phyloP scores from a whole-genome alignment of 2,888 invertebrate species.

The Spodoptera littoralis region DNA sequence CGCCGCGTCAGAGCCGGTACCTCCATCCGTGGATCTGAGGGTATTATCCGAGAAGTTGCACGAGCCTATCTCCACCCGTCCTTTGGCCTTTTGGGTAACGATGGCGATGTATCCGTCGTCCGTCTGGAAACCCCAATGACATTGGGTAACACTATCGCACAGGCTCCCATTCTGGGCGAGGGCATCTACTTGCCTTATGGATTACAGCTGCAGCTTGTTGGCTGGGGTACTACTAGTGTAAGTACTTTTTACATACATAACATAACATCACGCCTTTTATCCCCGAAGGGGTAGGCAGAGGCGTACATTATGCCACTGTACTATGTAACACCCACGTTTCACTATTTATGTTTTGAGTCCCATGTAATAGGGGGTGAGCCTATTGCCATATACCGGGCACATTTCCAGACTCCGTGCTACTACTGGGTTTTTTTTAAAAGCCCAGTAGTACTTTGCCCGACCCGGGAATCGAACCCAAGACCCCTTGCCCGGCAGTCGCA shows the following conservation, averaged over 20 bases:
- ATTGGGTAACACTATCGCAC: constrained; percentile 34
- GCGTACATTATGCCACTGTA: no score
- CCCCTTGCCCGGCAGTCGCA: no score
- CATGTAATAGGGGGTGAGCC: no score
- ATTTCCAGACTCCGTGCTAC: no score
- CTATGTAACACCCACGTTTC: no score
- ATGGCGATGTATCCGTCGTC: constrained; percentile 53
- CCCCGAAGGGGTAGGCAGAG: no score
- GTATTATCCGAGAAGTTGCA: constrained; percentile 33
- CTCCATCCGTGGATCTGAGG: constrained; percentile 40
- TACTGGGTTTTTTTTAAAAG: no score
- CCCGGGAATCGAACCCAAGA: no score
- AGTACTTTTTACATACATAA: constrained; percentile 30
- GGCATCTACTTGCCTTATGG: constrained; percentile 41
- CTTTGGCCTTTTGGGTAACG: constrained; percentile 36
- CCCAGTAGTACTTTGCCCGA: no score
- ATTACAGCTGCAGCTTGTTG: constrained; percentile 33
- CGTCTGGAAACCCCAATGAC: constrained; percentile 20
- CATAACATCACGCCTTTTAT: no score
- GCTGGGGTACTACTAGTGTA: constrained; percentile 59
- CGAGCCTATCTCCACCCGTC: constrained; percentile 36
- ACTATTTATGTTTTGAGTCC: no score
- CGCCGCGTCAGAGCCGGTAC: constrained; percentile 60
- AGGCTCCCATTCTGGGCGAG: constrained; percentile 43
- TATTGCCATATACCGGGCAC: no score